These are phyloP conservation scores for Odontocolon sp. DNA, from an alignment of 2,888 invertebrate species.

Conservation along the genomic window DNA sequence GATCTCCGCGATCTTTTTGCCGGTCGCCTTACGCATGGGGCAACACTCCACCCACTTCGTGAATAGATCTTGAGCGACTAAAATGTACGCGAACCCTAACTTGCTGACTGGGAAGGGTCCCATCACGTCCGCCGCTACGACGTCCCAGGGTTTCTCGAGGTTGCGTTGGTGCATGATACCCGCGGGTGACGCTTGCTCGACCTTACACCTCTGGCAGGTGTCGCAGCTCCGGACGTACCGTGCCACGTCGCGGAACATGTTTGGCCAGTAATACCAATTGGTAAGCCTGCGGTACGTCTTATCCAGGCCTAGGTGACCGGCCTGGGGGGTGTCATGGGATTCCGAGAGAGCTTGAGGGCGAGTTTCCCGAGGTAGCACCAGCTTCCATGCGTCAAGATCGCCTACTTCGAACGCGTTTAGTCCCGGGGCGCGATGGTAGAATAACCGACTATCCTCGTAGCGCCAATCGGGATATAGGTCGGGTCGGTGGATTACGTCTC, in stretches of 20 bases:
- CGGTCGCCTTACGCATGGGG: too few relatives aligned
- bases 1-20: too few relatives aligned
- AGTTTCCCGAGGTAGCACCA: conserved; percentile 42
- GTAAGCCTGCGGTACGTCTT: conserved; percentile 50
- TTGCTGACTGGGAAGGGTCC: conserved; percentile 55
- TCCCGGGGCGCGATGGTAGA: not conserved
- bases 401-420: not conserved
- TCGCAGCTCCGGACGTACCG: too few relatives aligned
- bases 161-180: conserved; percentile 53
- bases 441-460: conserved; percentile 13
- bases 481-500: not conserved
- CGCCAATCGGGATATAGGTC: conserved; percentile 19
- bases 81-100: not conserved
- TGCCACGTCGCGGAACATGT: conserved; percentile 49
- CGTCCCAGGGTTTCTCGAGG: conserved; percentile 48
- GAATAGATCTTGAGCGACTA: conserved; percentile 19
- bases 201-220: too few relatives aligned
- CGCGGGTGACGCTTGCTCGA: too few relatives aligned
- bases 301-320: conserved; percentile 63
- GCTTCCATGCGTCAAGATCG: conserved; percentile 53
- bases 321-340: conserved; percentile 60
- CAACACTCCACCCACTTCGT: conserved; percentile 20
- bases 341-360: conserved; percentile 10
- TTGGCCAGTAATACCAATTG: conserved; percentile 62
- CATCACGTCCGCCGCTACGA: conserved; percentile 57